Conservation (phyloP, 1,140 invertebrate species). For the Amyelois transitella region DNA sequence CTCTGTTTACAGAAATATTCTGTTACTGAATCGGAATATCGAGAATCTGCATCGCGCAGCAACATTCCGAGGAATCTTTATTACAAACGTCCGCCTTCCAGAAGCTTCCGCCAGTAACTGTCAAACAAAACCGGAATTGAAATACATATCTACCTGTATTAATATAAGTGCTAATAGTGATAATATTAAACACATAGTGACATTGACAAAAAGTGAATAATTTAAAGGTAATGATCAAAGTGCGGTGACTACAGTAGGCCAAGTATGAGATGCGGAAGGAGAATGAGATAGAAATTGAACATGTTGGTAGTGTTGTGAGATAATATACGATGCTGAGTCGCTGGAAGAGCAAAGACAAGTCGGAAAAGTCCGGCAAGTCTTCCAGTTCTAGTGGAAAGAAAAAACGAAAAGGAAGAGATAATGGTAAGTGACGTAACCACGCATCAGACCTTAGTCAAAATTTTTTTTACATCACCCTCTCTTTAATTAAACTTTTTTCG, state of each 20-base stretch:
- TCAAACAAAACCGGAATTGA: conserved; percentile 29
- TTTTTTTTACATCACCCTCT: too few relatives aligned
- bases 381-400: conserved; percentile 57
- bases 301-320: neutral
- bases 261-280: neutral
- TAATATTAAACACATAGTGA: neutral
- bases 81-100: neutral
- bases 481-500: too few relatives aligned
- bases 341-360: conserved; percentile 69
- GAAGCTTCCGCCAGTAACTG: neutral
- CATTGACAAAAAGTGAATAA: neutral
- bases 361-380: conserved; percentile 61
- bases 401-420: conserved; percentile 62
- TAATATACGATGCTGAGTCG: conserved; percentile 50
- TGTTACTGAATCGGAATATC: neutral
- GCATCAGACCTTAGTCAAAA: too few relatives aligned
- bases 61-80: neutral
- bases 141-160: conserved; percentile 22
- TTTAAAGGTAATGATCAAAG: conserved; percentile 8
- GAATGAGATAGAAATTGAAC: neutral
- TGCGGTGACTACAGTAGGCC: neutral
- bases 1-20: neutral
- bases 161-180: conserved; percentile 1
- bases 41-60: neutral
- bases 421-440: too few relatives aligned